Evolutionary conservation across 2,797 vertebrate species (phyloP).

Genomic region (Neosilurus mollespiculum): DNA sequence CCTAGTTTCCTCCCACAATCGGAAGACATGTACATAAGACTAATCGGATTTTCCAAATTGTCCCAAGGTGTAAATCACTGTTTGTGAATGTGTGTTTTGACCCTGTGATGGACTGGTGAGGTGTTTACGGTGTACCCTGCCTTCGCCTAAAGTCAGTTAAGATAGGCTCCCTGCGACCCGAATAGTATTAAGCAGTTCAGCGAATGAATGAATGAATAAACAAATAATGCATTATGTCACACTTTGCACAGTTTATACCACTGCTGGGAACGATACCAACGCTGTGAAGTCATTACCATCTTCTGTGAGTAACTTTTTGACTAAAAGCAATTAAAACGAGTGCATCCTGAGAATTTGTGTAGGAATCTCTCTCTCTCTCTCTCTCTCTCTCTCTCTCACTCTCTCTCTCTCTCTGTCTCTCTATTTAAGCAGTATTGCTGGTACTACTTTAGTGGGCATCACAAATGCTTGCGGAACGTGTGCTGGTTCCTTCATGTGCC

Average conservation of each 20-base stretch:
- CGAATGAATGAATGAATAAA: too few species aligned
- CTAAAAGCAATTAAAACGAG: not conserved
- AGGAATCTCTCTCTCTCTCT: not conserved
- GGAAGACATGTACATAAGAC: too few species aligned
- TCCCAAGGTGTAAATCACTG: too few species aligned
- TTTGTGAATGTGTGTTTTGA: too few species aligned
- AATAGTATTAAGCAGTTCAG: too few species aligned
- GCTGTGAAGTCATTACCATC: not conserved
- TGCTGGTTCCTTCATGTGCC: conserved; percentile 85
- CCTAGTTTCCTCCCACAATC: too few species aligned
- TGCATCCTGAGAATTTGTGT: not conserved
- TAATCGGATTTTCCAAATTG: too few species aligned
- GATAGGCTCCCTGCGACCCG: too few species aligned
- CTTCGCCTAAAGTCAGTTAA: too few species aligned
- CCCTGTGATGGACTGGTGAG: too few species aligned
- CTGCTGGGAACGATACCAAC: not conserved
- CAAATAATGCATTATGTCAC: not conserved
- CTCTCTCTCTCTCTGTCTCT: too few species aligned
- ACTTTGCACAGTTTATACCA: conserved; percentile 15
- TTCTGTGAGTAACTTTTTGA: conserved; percentile 33
- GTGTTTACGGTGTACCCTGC: too few species aligned
- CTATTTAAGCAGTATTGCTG: conserved; percentile 77
- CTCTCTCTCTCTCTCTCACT: conserved; percentile 39
- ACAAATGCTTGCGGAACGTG: conserved; percentile 71
- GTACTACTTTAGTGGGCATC: conserved; percentile 81